These are phyloP conservation scores for Trachythela sp. DNA, from an alignment of 64 coral and sea anemone species.

Conservation along the genomic window DNA sequence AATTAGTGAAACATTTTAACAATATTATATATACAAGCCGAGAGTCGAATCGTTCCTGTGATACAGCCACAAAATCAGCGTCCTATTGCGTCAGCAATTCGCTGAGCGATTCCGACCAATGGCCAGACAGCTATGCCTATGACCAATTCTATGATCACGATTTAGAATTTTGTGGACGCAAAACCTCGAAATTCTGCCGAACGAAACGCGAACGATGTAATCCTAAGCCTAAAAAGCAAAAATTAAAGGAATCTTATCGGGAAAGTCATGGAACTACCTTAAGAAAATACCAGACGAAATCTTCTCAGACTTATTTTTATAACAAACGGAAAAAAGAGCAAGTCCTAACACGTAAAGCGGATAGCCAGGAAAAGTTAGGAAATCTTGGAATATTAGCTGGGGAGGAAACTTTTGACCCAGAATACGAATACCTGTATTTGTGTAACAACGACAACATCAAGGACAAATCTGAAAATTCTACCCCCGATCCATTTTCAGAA, in stretches of 20 bases:
- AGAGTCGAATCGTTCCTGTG: neutral
- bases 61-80: neutral
- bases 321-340: neutral
- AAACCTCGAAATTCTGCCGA: neutral
- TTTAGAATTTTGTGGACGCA: neutral
- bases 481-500: neutral
- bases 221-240: neutral
- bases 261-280: too few relatives aligned
- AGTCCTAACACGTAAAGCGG: neutral
- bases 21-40: neutral
- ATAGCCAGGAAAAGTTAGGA: neutral
- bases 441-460: neutral
- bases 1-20: neutral
- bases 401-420: neutral
- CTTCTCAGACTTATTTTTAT: neutral
- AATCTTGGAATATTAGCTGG: neutral
- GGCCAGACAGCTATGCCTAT: neutral
- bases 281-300: neutral
- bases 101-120: neutral
- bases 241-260: neutral
- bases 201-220: neutral
- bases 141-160: neutral
- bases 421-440: too few relatives aligned
- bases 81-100: neutral
- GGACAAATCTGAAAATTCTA: neutral